Base-by-base conservation (phyloP, 2,797 vertebrate genomes). In the Capromys pilorides region DNA sequence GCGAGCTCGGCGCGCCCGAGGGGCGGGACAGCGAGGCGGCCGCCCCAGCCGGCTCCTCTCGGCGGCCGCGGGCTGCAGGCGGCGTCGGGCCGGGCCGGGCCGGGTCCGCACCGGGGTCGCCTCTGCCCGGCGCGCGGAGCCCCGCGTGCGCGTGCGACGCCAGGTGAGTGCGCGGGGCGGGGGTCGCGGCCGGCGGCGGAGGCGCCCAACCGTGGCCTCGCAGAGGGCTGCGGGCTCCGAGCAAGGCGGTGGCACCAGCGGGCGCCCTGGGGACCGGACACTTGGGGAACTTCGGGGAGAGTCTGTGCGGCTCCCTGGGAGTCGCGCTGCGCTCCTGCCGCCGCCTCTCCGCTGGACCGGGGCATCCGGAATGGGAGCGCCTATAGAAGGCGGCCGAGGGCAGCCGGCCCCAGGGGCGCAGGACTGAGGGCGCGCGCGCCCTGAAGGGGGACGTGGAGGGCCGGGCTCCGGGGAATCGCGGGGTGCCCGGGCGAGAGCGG, bases 21-120 rank as follows among this genome's bases (percentile, higher is more conserved):
- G 94, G 95, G 95, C 88, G 94, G 97, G 93, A 82, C 90, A 73
- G 96, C 24, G 94, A 92, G 96, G 97, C 73, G 96, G 96, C 97
- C 88, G 97, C 93, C 93, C 45, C 77, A 90, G 88, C 95, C 97
- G 82, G 97, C 97, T 96, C 96, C 97, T 97, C 84, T 93, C 95
- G 94, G 95, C 95, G 96, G 93, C 93, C 82, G 91, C 75, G 80
- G 86, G 83, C 95, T 69, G 96, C 96, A 91, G 95, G 94, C 89
- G 96, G 95, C 95, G 94, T 93, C 97, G 82, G 95, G 87, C 81
- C 61, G 90, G 85, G 93, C 57, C 13, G 85, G 59, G 33, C 33
- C n/a, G 82, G 85, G 59, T 28, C 33, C n/a, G 82, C 88, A 54
- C 88, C 69, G 64, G 13, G 84, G 84, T 75, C 4, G 59, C 51